A percentile compares a stretch with the other conserved stretches of the same genome.
These are phyloP conservation scores for Cerastoderma edule DNA, from an alignment of 2,888 invertebrate genomes.

Conservation along the genomic window DNA sequence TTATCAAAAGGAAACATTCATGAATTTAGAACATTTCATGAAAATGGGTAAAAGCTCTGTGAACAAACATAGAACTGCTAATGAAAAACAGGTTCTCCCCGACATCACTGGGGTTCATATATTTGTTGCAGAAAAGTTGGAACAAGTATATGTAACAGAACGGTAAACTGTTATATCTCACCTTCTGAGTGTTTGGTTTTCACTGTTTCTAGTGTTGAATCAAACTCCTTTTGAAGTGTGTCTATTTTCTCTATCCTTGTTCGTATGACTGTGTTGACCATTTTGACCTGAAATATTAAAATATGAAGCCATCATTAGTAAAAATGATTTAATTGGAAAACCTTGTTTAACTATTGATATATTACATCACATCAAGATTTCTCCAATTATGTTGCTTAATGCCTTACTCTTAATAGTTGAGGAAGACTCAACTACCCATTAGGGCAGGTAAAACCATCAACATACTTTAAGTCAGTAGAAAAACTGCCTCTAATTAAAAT, in stretches of 20 bases:
- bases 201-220: slow-evolving; percentile 26
- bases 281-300: slow-evolving; percentile 37
- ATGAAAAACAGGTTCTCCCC: too few species aligned
- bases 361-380: neutral
- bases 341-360: neutral
- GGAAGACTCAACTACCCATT: neutral
- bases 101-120: too few species aligned
- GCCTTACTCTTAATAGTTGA: neutral
- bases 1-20: too few species aligned
- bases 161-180: too few species aligned
- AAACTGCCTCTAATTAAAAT: neutral
- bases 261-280: slow-evolving; percentile 36
- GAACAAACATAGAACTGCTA: too few species aligned
- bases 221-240: slow-evolving; percentile 28
- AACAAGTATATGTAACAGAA: too few species aligned
- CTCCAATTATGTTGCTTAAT: neutral
- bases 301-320: neutral
- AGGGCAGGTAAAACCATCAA: neutral
- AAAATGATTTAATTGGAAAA: neutral
- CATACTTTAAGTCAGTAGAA: neutral
- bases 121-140: too few species aligned
- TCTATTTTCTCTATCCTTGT: slow-evolving; percentile 35
- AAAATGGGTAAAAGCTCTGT: too few species aligned
- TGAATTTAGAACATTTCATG: too few species aligned
- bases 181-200: slow-evolving; percentile 28